Evolutionary conservation across 2,797 vertebrate species (phyloP).

Genomic region (Tapera naevia): DNA sequence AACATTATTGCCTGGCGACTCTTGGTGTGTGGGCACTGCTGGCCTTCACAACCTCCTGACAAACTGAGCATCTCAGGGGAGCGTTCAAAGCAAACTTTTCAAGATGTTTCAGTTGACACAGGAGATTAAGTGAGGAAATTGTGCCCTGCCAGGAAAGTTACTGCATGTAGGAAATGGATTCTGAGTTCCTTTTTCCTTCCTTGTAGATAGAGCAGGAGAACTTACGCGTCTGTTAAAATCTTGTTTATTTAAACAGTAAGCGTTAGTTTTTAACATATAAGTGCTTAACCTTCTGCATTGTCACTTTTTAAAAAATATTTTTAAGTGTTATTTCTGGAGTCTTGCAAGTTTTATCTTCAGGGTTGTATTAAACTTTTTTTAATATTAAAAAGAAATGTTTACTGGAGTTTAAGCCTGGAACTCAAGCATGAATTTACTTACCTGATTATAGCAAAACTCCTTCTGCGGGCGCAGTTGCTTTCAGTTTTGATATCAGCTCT

Average conservation of each 20-base stretch:
- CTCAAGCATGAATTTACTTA: neutral
- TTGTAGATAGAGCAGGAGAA: neutral
- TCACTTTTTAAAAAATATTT: neutral
- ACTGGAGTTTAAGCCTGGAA: neutral
- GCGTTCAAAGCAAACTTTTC: neutral
- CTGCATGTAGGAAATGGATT: neutral
- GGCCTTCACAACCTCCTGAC: neutral
- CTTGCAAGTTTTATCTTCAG: neutral
- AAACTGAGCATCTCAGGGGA: neutral
- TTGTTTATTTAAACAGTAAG: neutral
- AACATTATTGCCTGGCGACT: neutral
- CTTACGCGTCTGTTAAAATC: neutral
- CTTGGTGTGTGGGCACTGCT: neutral
- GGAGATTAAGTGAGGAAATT: neutral
- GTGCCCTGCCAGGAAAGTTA: neutral
- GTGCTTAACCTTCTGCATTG: neutral
- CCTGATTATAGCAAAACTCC: neutral
- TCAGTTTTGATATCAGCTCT: neutral
- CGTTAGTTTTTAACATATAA: neutral
- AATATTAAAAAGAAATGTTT: neutral
- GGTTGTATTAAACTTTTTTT: neutral
- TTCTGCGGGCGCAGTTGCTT: neutral
- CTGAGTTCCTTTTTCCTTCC: neutral
- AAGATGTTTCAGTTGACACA: neutral
- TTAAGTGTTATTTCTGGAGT: neutral